Evolutionary conservation across 2,797 vertebrate genomes (phyloP), one percentile per base, ranked within the genome.

Genomic region (Pterois miles): DNA sequence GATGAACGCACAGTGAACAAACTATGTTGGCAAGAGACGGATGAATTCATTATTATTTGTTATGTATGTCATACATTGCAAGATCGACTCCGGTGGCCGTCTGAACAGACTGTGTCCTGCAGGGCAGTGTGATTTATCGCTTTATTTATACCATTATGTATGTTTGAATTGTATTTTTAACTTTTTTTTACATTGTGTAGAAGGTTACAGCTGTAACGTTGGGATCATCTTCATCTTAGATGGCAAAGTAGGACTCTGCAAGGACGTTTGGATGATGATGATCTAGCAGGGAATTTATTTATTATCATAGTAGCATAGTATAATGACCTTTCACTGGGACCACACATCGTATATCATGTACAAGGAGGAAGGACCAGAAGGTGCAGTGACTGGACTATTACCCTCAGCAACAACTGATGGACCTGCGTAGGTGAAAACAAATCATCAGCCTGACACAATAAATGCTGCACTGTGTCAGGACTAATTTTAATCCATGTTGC

Each of bases 91-190:
- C 88, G 88, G 85, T 71, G 79, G 78, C 54, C 3, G 6, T 74
- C 46, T 22, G 16, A 58, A 70, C 48, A 65, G 67, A 82, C 84
- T 78, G 76, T 71, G 71, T 84, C 83, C 84, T 92, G 87, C 84
- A 74, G 89, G 76, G 60, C 85, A 88, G 82, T 57, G 72, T 80
- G 71, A 33, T 89, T 74, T 59, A 46, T 63, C n/a, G 14, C 40
- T 83, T 84, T 87, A 92, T 90, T 92, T 92, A 90, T 90, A 80
- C 31, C 63, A 2, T 33, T 65, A 22, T 76, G n/a, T 78, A 79
- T 77, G 14, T 76, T 80, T 83, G 0, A 60, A 75, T 76, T 53
- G 4, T 58, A 50, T 82, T 77, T 86, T 83, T 78, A 52, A 58
- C 58, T 9, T 48, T 66, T 58, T 65, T 82, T 74, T 82, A 71